Evolutionary conservation across 2,888 invertebrate species (phyloP).

Genomic region (Kuschelorhynchus macadamiae): DNA sequence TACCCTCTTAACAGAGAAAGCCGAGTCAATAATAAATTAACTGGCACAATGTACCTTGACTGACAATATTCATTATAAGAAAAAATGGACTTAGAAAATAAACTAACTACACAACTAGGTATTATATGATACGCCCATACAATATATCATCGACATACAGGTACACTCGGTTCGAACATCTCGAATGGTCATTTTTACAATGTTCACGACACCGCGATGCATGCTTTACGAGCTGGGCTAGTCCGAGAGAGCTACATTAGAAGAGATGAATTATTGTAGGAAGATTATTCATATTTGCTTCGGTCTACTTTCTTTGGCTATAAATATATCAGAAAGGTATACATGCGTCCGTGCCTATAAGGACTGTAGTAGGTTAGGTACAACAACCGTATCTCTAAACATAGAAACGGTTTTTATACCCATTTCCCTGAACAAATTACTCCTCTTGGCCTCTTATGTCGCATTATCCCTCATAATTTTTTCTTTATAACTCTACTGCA

Average conservation of each 20-base stretch:
- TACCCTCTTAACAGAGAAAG: too few relatives aligned
- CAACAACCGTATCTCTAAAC: not conserved
- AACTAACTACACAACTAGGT: too few relatives aligned
- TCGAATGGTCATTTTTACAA: slow-evolving; percentile 32
- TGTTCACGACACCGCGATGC: slow-evolving; percentile 19
- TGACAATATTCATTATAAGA: too few relatives aligned
- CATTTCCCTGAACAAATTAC: too few relatives aligned
- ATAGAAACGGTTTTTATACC: too few relatives aligned
- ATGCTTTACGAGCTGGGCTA: slow-evolving; percentile 32
- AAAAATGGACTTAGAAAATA: too few relatives aligned
- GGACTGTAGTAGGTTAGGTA: too few relatives aligned
- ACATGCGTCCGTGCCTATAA: slow-evolving; percentile 26
- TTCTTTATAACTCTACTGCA: too few relatives aligned
- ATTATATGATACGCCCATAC: too few relatives aligned
- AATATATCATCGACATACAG: not conserved
- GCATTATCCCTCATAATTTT: too few relatives aligned
- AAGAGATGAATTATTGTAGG: slow-evolving; percentile 40
- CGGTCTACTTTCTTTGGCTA: slow-evolving; percentile 39
- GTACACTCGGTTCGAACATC: not conserved
- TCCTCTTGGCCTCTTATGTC: slow-evolving; percentile 3
- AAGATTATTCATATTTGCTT: slow-evolving; percentile 42
- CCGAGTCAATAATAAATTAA: too few relatives aligned
- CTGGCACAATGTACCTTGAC: too few relatives aligned
- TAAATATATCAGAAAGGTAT: slow-evolving; percentile 38
- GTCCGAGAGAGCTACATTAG: slow-evolving; percentile 30